These are phyloP conservation scores for Globicephala melas DNA, from an alignment of 2,113 vertebrate genomes.

Conservation along the genomic window DNA sequence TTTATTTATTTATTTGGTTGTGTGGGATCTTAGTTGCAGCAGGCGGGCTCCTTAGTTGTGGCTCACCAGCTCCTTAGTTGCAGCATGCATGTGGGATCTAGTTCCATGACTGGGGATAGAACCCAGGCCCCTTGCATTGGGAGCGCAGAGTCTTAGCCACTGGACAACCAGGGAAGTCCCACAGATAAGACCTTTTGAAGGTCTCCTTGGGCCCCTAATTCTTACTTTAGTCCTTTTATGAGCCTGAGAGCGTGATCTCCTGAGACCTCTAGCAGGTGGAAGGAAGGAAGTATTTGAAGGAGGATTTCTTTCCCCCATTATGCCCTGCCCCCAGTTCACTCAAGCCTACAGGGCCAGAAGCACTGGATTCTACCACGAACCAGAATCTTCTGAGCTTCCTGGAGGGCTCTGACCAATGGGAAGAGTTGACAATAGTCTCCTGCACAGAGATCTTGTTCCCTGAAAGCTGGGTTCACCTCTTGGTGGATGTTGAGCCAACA, in stretches of 20 bases:
- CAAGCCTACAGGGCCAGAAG: background rate
- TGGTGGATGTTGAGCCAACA: background rate
- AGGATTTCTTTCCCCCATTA: background rate
- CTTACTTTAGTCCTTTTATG: background rate
- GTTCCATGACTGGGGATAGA: no score
- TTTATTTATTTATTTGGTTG: no score
- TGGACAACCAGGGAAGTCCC: no score
- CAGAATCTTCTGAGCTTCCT: background rate
- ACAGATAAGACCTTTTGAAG: background rate
- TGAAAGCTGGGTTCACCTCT: background rate
- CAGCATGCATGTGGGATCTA: no score
- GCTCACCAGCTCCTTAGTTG: no score
- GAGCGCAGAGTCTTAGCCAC: no score
- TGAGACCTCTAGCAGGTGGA: background rate
- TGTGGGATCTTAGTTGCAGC: no score
- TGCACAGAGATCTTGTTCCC: background rate
- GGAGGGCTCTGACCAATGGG: background rate
- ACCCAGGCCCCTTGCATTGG: no score
- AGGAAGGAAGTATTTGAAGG: background rate
- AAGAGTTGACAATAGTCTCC: background rate
- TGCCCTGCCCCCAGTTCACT: background rate
- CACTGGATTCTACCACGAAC: background rate
- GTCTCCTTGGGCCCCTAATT: background rate
- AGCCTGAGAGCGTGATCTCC: background rate
- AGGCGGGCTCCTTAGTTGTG: no score